Evolutionary conservation across 2,888 invertebrate genomes (phyloP).

Genomic region (Torymus tubicola): DNA sequence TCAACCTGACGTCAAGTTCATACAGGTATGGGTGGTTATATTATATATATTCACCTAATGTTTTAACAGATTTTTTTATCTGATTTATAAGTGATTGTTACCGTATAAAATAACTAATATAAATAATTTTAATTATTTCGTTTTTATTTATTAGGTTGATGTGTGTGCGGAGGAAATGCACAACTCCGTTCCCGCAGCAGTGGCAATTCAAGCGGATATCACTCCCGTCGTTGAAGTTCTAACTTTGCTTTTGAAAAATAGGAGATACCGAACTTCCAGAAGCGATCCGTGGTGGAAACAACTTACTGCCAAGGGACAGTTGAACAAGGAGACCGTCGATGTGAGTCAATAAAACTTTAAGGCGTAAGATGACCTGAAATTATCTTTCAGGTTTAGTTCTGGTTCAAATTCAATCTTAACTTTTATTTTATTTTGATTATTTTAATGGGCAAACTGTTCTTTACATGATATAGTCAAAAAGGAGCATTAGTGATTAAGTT

Average conservation of each 20-base stretch:
- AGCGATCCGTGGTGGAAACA: slow-evolving; percentile 86
- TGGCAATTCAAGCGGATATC: slow-evolving; percentile 92
- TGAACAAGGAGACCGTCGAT: slow-evolving; percentile 84
- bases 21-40: slow-evolving; percentile 81
- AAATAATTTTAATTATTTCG: neutral
- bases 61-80: neutral
- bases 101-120: too few species aligned
- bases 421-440: slow-evolving; percentile 36
- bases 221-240: slow-evolving; percentile 84
- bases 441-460: too few species aligned
- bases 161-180: slow-evolving; percentile 93
- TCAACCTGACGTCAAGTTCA: slow-evolving; percentile 88
- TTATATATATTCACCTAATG: neutral
- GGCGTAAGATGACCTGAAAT: neutral
- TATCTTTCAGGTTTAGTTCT: too few species aligned
- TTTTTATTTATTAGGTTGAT: slow-evolving; percentile 82
- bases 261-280: slow-evolving; percentile 78
- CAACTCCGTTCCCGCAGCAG: slow-evolving; percentile 88
- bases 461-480: too few species aligned
- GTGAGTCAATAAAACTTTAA: slow-evolving; percentile 74
- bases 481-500: too few species aligned
- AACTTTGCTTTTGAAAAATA: slow-evolving; percentile 78
- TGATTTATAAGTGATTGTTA: too few species aligned
- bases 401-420: neutral
- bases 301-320: slow-evolving; percentile 83